Evolutionary conservation across 1,140 invertebrate genomes (phyloP).

Genomic region (Saccostrea echinata): DNA sequence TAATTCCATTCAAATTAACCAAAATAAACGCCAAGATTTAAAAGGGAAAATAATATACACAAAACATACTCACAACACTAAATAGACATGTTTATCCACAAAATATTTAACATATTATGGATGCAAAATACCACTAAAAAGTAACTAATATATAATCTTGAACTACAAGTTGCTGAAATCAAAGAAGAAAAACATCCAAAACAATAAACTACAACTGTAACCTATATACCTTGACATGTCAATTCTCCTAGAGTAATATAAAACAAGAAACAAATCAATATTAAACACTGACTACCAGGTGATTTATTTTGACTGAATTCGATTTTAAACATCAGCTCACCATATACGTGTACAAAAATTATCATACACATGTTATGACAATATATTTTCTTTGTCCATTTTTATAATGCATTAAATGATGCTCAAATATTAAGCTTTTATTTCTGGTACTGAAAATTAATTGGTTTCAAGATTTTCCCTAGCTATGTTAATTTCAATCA

Average conservation of each 20-base stretch:
- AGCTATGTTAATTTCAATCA: too few species aligned
- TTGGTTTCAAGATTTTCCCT: too few species aligned
- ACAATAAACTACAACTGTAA: background rate
- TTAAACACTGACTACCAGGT: too few species aligned
- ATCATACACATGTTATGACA: too few species aligned
- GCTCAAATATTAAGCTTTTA: too few species aligned
- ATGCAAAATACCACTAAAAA: background rate
- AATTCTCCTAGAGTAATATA: conserved; percentile 8
- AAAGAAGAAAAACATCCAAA: background rate
- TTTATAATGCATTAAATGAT: too few species aligned
- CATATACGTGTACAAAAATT: too few species aligned
- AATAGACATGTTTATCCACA: background rate
- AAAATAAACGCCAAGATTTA: background rate
- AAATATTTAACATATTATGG: background rate
- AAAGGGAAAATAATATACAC: background rate
- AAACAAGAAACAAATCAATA: background rate
- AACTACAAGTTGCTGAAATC: background rate
- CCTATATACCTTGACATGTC: background rate
- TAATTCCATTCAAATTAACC: background rate
- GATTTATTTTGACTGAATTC: too few species aligned
- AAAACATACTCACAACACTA: background rate
- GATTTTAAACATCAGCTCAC: too few species aligned
- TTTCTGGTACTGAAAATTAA: too few species aligned
- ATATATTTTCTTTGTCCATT: too few species aligned
- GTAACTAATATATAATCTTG: background rate